Evolutionary conservation across 2,797 vertebrate species (phyloP), one percentile per base, ranked within the genome.

Genomic region (Oreortyx pictus): DNA sequence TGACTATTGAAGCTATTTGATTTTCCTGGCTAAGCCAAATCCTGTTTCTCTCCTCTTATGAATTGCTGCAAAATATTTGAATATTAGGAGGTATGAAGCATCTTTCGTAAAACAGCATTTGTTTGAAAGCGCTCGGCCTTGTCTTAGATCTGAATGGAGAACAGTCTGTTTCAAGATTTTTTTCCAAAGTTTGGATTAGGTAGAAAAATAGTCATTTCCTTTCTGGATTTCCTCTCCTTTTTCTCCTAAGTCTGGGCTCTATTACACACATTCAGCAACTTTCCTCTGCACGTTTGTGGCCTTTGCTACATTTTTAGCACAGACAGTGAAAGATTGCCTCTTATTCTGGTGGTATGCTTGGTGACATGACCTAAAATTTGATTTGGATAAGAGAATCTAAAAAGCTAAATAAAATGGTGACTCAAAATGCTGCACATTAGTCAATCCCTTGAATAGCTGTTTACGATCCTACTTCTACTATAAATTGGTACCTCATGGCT

Each of bases 321-420:
- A 6, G 64, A 13, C 29, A 5, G 23, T 8, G 29, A 92, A 82
- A 76, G 11, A 19, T 74, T 76, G 25, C 6, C 17, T 37, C 47
- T 93, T 78, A 16, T 46, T 86, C 47, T 76, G 17, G 14, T 25
- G 5, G 22, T 88, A 7, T 20, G 20, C 44, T 70, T 78, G 27
- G 43, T 31, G 24, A 35, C 37, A 23, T 47, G 57, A 72, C 71
- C 73, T 92, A 77, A 46, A 72, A 59, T 15, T 37, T 62, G n/a
- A 29, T 71, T 88, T 82, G 43, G 3, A 47, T 25, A 49, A 14
- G 20, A 77, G 23, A 93, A 90, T 59, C 81, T 2, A 56, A 92
- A 90, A 86, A 56, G 25, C 66, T 86, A 92, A 86, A 93, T 91
- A 90, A 92, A 95, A 93, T 64, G 73, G 82, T 89, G 77, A 82